Conservation (phyloP, 2,797 vertebrate species). For the Urophycis tenuis region DNA sequence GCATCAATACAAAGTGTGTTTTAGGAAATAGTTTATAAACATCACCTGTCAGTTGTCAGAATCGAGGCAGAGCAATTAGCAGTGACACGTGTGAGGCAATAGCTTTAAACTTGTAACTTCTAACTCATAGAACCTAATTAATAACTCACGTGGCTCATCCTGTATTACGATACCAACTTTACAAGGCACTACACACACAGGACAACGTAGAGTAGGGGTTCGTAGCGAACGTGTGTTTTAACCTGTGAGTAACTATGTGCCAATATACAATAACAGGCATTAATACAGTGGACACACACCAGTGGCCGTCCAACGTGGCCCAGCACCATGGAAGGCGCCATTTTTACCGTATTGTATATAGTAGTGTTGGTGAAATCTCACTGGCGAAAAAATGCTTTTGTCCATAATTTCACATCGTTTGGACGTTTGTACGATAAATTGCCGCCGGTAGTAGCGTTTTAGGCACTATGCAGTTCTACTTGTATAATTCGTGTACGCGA, state of each 20-base stretch:
- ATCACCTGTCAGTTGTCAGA: neutral
- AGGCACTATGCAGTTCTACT: neutral
- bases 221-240: no score
- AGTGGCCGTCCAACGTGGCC: conserved; percentile 15
- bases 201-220: no score
- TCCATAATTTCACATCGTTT: neutral
- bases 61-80: neutral
- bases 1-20: no score
- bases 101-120: neutral
- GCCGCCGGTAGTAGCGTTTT: neutral
- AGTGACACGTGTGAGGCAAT: neutral
- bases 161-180: no score
- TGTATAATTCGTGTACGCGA: neutral
- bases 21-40: neutral
- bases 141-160: neutral
- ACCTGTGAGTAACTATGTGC: no score
- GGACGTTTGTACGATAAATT: neutral
- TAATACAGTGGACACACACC: neutral
- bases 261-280: no score
- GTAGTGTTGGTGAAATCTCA: neutral
- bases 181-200: no score
- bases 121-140: neutral
- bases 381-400: no score
- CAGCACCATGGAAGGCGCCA: conserved; percentile 42
- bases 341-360: conserved; percentile 15